A percentile compares a stretch with the other conserved stretches of the same genome.
These are phyloP conservation scores for Noctuana brunneofusca DNA, from an alignment of 2,888 invertebrate species.

Conservation along the genomic window DNA sequence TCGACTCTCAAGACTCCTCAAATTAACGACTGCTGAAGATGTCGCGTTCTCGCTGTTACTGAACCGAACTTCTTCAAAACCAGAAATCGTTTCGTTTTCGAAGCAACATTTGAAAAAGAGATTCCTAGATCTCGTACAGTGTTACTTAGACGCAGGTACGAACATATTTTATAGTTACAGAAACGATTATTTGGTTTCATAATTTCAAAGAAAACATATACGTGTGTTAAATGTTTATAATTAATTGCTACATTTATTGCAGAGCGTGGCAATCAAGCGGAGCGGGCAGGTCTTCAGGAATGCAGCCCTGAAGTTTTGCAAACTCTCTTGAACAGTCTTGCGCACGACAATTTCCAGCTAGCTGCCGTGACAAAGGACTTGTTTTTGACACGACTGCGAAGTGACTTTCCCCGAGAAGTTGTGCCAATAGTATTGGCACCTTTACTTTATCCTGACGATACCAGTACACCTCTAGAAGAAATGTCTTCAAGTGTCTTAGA, in stretches of 20 bases:
- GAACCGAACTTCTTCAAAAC: constrained; percentile 89
- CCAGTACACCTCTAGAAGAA: too few species aligned
- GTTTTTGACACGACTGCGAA: constrained; percentile 90
- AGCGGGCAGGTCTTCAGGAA: constrained; percentile 94
- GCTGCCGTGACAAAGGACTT: constrained; percentile 89
- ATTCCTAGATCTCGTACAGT: constrained; percentile 92
- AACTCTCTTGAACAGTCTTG: constrained; percentile 86
- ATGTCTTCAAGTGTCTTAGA: too few species aligned
- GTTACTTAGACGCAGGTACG: constrained; percentile 91
- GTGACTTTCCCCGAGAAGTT: constrained; percentile 94
- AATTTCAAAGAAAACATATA: background rate
- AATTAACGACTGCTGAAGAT: constrained; percentile 94
- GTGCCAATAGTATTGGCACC: constrained; percentile 96
- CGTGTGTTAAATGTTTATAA: too few species aligned
- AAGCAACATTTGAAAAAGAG: constrained; percentile 91
- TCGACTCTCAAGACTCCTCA: constrained; percentile 92
- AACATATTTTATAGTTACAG: background rate
- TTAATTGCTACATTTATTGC: constrained; percentile 43
- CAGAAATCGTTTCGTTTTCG: constrained; percentile 89
- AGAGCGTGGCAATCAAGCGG: constrained; percentile 86
- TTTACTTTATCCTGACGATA: constrained; percentile 92
- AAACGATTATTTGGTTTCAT: background rate
- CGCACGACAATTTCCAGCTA: constrained; percentile 85
- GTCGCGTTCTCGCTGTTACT: constrained; percentile 94
- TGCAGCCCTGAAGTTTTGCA: constrained; percentile 95